phyloP scores from a whole-genome alignment of 2,888 invertebrate species.

The Lasioglossum marginatum region DNA sequence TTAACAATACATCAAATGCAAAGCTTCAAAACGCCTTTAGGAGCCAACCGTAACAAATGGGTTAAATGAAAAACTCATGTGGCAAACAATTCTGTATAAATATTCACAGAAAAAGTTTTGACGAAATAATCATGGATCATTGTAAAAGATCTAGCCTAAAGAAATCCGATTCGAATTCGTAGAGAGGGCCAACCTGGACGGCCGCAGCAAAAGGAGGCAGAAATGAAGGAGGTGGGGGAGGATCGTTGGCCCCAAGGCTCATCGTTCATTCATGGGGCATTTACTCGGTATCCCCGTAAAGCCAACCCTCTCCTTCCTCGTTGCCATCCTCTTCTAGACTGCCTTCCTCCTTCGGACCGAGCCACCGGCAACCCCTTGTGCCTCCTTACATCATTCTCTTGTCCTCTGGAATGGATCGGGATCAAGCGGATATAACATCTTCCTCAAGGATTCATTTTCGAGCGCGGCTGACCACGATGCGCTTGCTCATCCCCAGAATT shows the following conservation, averaged over 20 bases:
- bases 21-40: not conserved
- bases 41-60: not conserved
- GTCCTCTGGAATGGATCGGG: slow-evolving; percentile 80
- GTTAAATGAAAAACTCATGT: not conserved
- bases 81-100: not conserved
- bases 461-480: slow-evolving; percentile 60
- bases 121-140: not conserved
- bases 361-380: slow-evolving; percentile 59
- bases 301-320: slow-evolving; percentile 71
- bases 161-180: slow-evolving; percentile 81
- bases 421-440: slow-evolving; percentile 80
- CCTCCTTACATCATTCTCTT: slow-evolving; percentile 78
- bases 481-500: slow-evolving; percentile 36
- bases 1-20: not conserved
- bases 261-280: slow-evolving; percentile 85
- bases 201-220: slow-evolving; percentile 39
- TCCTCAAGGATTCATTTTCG: slow-evolving; percentile 76
- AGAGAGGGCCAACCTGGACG: slow-evolving; percentile 47
- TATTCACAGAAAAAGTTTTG: not conserved
- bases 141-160: slow-evolving; percentile 50
- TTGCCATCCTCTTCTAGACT: slow-evolving; percentile 38
- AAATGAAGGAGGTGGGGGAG: slow-evolving; percentile 49
- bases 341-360: slow-evolving; percentile 40
- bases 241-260: slow-evolving; percentile 77
- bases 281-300: slow-evolving; percentile 83